Evolutionary conservation across 2,797 vertebrate species (phyloP).

Genomic region (Petrocephalus schoutedeni): DNA sequence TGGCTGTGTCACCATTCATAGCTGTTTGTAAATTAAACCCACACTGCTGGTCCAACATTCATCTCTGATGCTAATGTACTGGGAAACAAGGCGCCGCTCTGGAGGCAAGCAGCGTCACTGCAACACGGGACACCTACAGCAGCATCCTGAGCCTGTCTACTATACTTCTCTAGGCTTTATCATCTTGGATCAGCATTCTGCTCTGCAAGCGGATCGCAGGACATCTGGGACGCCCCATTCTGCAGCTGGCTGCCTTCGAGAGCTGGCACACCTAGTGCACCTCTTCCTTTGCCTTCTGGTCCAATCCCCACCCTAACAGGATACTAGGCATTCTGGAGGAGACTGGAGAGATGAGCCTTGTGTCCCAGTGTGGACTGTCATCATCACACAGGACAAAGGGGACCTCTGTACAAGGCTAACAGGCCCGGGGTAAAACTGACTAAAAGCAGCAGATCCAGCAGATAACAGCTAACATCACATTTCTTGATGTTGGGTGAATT

Average conservation of each 20-base stretch:
- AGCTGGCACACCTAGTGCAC: not conserved
- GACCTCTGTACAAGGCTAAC: not conserved
- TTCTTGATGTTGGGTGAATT: not conserved
- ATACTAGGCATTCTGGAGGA: not conserved
- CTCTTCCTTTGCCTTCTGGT: not conserved
- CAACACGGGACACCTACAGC: not conserved
- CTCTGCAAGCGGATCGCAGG: not conserved
- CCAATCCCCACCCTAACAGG: not conserved
- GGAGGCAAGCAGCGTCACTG: not conserved
- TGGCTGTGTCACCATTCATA: not conserved
- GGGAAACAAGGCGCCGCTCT: not conserved
- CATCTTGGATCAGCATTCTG: not conserved
- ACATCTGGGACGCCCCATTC: not conserved
- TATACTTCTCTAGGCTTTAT: too few relatives aligned
- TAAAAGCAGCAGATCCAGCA: not conserved
- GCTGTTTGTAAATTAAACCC: slow-evolving; percentile 1
- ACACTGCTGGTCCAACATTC: not conserved
- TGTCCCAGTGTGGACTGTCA: not conserved
- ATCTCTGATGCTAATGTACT: not conserved
- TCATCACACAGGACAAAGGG: not conserved
- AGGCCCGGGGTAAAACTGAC: not conserved
- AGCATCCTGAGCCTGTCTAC: not conserved
- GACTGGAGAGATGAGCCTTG: not conserved
- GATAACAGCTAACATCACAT: not conserved
- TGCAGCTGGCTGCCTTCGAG: not conserved